These are phyloP conservation scores for Prolemur simus DNA, from an alignment of 2,113 vertebrate genomes.

Conservation along the genomic window DNA sequence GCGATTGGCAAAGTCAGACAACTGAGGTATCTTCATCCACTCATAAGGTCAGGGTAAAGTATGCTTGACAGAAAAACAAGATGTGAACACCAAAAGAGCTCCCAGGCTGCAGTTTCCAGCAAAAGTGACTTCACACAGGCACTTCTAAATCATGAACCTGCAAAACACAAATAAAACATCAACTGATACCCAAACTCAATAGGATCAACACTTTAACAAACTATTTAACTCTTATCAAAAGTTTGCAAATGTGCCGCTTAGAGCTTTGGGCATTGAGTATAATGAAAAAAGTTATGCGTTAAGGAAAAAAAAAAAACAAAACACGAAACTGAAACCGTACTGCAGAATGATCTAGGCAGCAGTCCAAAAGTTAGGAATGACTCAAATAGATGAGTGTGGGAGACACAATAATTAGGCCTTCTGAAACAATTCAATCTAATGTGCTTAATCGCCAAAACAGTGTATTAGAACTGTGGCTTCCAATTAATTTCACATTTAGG, in stretches of 20 bases:
- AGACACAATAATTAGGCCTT: constrained; percentile 88
- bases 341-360: constrained; percentile 87
- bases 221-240: constrained; percentile 2
- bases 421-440: constrained; percentile 85
- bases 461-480: constrained; percentile 69
- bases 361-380: constrained; percentile 87
- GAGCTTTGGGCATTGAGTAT: constrained; percentile 63
- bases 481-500: constrained; percentile 83
- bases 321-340: constrained; percentile 82
- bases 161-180: constrained; percentile 80
- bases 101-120: constrained; percentile 76
- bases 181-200: constrained; percentile 60
- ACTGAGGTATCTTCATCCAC: constrained; percentile 83
- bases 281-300: constrained; percentile 64
- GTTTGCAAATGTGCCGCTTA: constrained; percentile 30
- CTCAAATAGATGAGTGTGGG: constrained; percentile 90
- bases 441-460: constrained; percentile 81
- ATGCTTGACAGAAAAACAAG: constrained; percentile 71
- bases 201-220: constrained; percentile 39
- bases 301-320: constrained; percentile 61
- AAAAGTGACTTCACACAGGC: constrained; percentile 88
- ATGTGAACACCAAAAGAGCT: constrained; percentile 60
- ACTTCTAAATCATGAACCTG: constrained; percentile 90
- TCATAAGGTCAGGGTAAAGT: constrained; percentile 78
- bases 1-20: constrained; percentile 80